Evolutionary conservation across 2,113 vertebrate species (phyloP).

Genomic region (Cynocephalus volans): DNA sequence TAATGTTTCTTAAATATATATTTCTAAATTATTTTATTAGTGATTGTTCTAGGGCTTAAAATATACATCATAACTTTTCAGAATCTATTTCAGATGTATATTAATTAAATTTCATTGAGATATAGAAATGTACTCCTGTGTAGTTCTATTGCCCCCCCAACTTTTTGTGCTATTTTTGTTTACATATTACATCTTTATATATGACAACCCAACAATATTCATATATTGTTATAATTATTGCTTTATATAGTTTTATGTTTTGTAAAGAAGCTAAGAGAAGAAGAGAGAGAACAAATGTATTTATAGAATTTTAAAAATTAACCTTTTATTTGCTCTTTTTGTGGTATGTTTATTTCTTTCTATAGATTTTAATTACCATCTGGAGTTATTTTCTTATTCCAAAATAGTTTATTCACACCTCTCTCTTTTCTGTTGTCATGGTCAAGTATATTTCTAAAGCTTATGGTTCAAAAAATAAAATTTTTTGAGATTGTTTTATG

Average conservation of each 20-base stretch:
- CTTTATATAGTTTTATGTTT: background rate
- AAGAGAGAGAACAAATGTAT: background rate
- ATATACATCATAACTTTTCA: background rate
- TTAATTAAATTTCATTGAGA: background rate
- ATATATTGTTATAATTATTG: background rate
- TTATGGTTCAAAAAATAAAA: background rate
- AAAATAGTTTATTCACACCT: background rate
- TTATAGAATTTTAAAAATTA: background rate
- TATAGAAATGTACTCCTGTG: background rate
- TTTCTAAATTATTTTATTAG: background rate
- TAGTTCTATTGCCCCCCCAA: background rate
- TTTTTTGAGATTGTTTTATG: background rate
- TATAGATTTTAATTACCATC: background rate
- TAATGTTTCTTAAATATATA: background rate
- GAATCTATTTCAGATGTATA: background rate
- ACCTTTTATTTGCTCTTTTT: background rate
- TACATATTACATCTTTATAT: background rate
- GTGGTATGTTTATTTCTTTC: background rate
- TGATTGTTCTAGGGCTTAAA: background rate
- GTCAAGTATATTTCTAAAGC: background rate
- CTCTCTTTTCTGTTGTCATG: background rate
- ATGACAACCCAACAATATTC: background rate
- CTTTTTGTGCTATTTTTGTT: background rate
- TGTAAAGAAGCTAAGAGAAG: background rate
- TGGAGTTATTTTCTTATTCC: background rate